Evolutionary conservation across 2,113 vertebrate genomes (phyloP).

Genomic region (Bungarus multicinctus): DNA sequence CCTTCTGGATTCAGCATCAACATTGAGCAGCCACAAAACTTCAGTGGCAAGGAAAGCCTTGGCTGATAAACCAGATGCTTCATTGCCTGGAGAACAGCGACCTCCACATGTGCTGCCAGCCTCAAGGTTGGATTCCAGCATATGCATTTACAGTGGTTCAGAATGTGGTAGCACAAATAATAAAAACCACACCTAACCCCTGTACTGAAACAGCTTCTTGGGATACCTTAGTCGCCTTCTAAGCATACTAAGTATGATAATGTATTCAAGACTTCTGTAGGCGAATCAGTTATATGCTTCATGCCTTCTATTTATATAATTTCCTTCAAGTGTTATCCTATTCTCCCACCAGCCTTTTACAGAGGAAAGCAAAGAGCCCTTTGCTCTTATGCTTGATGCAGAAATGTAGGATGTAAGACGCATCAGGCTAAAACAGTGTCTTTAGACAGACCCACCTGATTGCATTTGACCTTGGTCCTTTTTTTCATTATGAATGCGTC

Average conservation of each 20-base stretch:
- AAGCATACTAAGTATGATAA: background rate
- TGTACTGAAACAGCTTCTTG: background rate
- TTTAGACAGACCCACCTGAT: slow-evolving; percentile 14
- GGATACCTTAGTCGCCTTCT: background rate
- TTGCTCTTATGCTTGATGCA: slow-evolving; percentile 1
- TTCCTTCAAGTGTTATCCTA: background rate
- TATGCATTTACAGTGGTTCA: background rate
- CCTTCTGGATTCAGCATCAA: background rate
- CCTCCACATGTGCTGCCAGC: background rate
- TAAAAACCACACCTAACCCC: background rate
- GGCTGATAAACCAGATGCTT: background rate
- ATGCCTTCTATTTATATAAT: background rate
- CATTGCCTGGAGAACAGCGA: background rate
- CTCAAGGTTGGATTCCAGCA: background rate
- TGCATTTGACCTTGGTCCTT: slow-evolving; percentile 22
- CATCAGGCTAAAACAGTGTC: background rate
- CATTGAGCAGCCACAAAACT: background rate
- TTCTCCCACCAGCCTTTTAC: background rate
- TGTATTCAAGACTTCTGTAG: background rate
- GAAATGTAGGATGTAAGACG: slow-evolving; percentile 19
- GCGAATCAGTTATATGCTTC: background rate
- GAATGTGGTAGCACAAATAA: background rate
- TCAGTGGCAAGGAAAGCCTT: background rate
- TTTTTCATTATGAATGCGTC: slow-evolving; percentile 7
- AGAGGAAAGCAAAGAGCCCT: background rate